Base-by-base conservation (phyloP, 1,140 invertebrate species). In the Danaus melanippus region DNA sequence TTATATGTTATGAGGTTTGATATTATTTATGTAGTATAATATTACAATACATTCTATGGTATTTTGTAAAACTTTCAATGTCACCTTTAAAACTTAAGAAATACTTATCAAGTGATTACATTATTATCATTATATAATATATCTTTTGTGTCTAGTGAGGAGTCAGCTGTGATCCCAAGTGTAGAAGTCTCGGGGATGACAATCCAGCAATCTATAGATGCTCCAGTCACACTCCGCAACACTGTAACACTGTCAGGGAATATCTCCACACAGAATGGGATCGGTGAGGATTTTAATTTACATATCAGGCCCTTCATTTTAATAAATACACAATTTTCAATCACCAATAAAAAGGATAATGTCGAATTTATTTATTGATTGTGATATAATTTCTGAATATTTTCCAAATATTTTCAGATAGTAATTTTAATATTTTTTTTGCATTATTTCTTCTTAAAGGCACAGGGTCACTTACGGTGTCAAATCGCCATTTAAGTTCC, bases 181-280 rank as follows among this genome's bases (percentile, higher is more conserved):
- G 89, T 98, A 60, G 96, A 98, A 89, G 91, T 98, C 7, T 96
- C 92, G 53, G 94, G 94, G 12, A 96, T 98, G 93, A 93, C 92
- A 32, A 93, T 98, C 71, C 91, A 92, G 39, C 97, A 98, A 76
- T 96, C 96, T 0, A 95, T 98, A 46, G 96, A 99, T 86, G 93
- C 95, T 46, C 97, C 97, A 1, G 87, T 98, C 9, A 97, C 95
- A 0, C 75, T 91, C 48, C 92, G 92, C 67, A 94, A 98, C 69
- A 96, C 94, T 8, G 90, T 93, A 47, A 93, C 92, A 0, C 83
- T 97, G 63, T 92, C 93, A 42, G 95, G 95, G 49, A 92, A 93
- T 67, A 86, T 98, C 39, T 91, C 91, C 32, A 93, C 94, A 7
- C 92, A 95, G 61, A 98, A 98, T 90, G 97, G 97, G 11, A 94